A percentile compares a stretch with the other conserved stretches of the same genome.
Evolutionary conservation across 2,888 invertebrate species (phyloP).

Genomic region (Polymixis flavicincta): DNA sequence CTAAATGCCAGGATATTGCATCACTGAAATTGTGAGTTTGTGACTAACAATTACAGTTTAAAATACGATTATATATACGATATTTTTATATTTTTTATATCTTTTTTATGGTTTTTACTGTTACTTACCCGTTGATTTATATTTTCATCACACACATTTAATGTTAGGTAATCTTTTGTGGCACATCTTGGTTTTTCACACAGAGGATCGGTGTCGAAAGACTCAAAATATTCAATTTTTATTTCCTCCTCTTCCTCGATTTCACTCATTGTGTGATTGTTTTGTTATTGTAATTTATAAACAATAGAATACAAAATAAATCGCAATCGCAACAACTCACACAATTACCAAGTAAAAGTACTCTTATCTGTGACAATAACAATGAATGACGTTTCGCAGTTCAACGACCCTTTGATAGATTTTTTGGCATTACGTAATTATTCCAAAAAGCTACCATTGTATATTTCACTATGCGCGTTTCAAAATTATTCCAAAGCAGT

Average conservation of each 20-base stretch:
- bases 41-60: conserved; percentile 57
- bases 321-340: conserved; percentile 34
- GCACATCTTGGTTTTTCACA: conserved; percentile 4
- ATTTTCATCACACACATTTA: conserved; percentile 31
- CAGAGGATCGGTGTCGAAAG: conserved; percentile 72
- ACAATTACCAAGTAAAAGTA: no score
- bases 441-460: conserved; percentile 37
- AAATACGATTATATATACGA: conserved; percentile 37
- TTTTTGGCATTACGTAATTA: conserved; percentile 33
- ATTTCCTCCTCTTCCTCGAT: conserved; percentile 71
- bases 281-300: neutral
- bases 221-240: conserved; percentile 76
- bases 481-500: neutral
- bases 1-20: conserved; percentile 53
- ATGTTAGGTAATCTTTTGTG: neutral
- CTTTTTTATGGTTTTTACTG: conserved; percentile 41
- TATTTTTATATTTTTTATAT: conserved; percentile 57
- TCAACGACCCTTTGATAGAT: conserved; percentile 46
- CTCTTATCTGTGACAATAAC: no score
- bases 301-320: conserved; percentile 4
- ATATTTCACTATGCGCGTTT: fast-evolving
- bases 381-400: conserved; percentile 46
- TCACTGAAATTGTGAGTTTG: conserved; percentile 34
- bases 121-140: conserved; percentile 53
- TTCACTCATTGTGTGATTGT: conserved; percentile 35